Base-by-base conservation (phyloP, 92 coral and sea anemone genomes). In the Palythoa grandiflora region DNA sequence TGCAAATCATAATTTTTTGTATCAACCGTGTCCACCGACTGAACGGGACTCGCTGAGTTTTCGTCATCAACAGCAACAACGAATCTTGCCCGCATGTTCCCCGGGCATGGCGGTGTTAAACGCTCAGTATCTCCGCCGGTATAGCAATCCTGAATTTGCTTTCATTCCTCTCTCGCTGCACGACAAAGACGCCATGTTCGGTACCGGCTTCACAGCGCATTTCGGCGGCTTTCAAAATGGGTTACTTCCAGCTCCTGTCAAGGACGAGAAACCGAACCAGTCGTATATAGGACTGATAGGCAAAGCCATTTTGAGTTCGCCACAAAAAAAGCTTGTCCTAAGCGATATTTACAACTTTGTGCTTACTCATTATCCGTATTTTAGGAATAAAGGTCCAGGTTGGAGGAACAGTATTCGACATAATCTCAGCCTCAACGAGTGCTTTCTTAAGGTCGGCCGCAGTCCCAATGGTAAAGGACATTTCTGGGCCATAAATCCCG, bases 351-450 rank as follows among this genome's bases (percentile, higher is more conserved):
- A 90, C 79, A 90, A 90, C 83, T 90, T 88, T 81, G 93, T 90
- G 38, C 84, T 90, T 6, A 90, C 93, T 2, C 87, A 90, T 52
- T 90, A 90, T 59, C 86, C 93, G 40, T 90, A 90, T 71, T 90
- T 85, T 51, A 88, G 93, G 36, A 90, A 90, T 68, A 90, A 90
- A n/a, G 93, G 93, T 6, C 93, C 93, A 2, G 93, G 93, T 4
- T 90, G 93, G 93, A 86, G 88, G 65, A 90, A 90, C 83, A 90
- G 93, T 35, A 88, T 90, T 44, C 70, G 93, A 28, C 93, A 90
- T 59, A 90, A 90, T 54, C 83, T 90, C 35, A 85, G 89, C 51
- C 84, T 90, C 55, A 90, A 90, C 54, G 93, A 90, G 40, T 90
- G 93, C 50, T 90, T 90, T 44, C 87, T 90, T 8, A 90, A 90